These are phyloP conservation scores for Eristalis pertinax DNA, from an alignment of 2,888 invertebrate genomes.

Conservation along the genomic window DNA sequence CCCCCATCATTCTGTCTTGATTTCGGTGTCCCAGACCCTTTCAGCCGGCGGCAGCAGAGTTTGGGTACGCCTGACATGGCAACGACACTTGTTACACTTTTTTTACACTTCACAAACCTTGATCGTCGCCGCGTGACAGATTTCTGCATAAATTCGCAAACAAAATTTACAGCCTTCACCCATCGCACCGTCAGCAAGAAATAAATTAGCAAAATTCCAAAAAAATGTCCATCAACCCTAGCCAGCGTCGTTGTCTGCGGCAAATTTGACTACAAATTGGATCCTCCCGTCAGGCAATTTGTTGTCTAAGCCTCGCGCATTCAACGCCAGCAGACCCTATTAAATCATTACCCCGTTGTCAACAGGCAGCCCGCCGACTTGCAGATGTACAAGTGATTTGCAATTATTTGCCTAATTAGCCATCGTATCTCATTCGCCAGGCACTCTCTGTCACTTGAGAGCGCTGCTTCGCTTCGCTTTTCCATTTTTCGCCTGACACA, in stretches of 20 bases:
- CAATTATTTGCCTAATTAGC: slow-evolving; percentile 63
- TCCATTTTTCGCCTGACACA: slow-evolving; percentile 1
- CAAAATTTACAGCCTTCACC: neutral
- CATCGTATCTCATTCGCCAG: slow-evolving; percentile 33
- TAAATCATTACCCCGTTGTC: slow-evolving; percentile 1
- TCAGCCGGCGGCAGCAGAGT: too few species aligned
- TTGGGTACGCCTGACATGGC: too few species aligned
- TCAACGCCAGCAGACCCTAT: neutral
- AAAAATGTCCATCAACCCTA: neutral
- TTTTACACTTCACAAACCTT: too few species aligned
- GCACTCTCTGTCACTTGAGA: slow-evolving; percentile 19
- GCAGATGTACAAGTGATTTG: slow-evolving; percentile 14
- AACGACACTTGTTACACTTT: too few species aligned
- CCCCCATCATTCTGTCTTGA: too few species aligned
- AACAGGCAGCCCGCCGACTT: neutral
- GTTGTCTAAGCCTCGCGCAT: neutral
- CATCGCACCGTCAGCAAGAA: neutral
- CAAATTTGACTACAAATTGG: neutral
- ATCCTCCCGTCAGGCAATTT: neutral
- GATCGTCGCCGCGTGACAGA: too few species aligned
- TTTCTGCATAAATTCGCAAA: too few species aligned
- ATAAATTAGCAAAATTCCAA: neutral
- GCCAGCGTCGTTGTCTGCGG: neutral
- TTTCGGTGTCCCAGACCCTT: too few species aligned
- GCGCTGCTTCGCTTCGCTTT: slow-evolving; percentile 10